Base-by-base conservation (phyloP, 2,888 invertebrate species). In the Ptilodon capucinus region DNA sequence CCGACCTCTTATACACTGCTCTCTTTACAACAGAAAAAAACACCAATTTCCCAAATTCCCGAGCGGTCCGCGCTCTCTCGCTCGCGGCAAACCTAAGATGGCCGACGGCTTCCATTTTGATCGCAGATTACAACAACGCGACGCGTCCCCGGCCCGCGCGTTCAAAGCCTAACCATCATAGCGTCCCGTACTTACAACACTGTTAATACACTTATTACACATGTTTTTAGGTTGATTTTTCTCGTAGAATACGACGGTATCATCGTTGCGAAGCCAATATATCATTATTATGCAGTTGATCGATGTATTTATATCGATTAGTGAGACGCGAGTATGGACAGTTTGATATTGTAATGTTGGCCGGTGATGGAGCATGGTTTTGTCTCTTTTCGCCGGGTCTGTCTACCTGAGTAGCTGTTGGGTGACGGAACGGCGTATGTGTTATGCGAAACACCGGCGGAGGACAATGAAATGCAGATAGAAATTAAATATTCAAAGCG, bases 21-120 rank as follows among this genome's bases (percentile, higher is more conserved):
- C 88, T 89, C 88, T 91, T 89, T 87, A 88, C 84, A 88, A 87
- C 86, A 90, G 85, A 89, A 65, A 90, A 83, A 90, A 89, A 87
- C 86, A 89, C 87, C 87, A 88, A 88, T 89, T 90, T 88, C 88
- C 89, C 86, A 90, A 89, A 88, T 87, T 86, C 88, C 86, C 88
- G 79, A 82, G 84, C 85, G 84, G 85, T 76, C 83, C 81, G 78
- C 76, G 84, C 84, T 83, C 84, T 81, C 84, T 84, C 90, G 84
- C 89, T 84, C 88, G 84, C 82, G 82, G 81, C 86, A 76, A 80
- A 86, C 81, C 86, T 85, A 89, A 91, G 89, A 90, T 88, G 90
- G 90, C 90, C 78, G 86, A 76, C 81, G 81, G 86, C 86, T 84
- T 84, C 90, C 91, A 91, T 91, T 91, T 91, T 91, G 90, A 90